Base-by-base conservation (phyloP, 2,797 vertebrate species). In the Spheniscus humboldti region DNA sequence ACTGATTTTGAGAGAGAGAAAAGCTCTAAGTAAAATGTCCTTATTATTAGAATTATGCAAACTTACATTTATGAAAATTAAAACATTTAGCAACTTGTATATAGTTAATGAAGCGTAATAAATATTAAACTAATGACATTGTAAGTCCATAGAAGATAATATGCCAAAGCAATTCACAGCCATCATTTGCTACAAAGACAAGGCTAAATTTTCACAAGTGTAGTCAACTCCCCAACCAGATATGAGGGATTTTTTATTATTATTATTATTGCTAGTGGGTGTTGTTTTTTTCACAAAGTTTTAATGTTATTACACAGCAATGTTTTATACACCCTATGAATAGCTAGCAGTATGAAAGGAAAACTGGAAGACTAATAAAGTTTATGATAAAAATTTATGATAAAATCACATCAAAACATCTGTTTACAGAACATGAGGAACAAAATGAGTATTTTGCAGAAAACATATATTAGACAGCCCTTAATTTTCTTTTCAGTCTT, bases 91-190 rank as follows among this genome's bases (percentile, higher is more conserved):
- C 33, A 95, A 93, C 47, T 81, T 94, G 66, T 76, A 74, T 95
- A 84, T 64, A 82, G 79, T 87, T 97, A 97, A 97, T 96, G 92
- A 97, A 97, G 76, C 22, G 0, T 80, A 97, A 94, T 90, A 92
- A 97, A 95, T 94, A 92, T 92, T 97, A 96, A 94, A 92, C 48
- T 95, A 96, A 97, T 96, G 86, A 87, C 76, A 95, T 55, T 93
- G 53, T 90, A 96, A 93, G 55, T 74, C 83, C 74, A 92, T 30
- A 68, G 73, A 94, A 96, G 67, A 95, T 75, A 92, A 91, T 62
- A 92, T 33, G 43, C 57, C 85, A 93, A 92, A 93, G 80, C 24
- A 87, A 95, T 92, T 95, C 80, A 94, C 31, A 81, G 59, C 24
- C 69, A 91, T 88, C 39, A 74, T 94, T 88, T 86, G 8, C 71